phyloP scores from a whole-genome alignment of 2,113 vertebrate genomes.

The Cavia aperea region DNA sequence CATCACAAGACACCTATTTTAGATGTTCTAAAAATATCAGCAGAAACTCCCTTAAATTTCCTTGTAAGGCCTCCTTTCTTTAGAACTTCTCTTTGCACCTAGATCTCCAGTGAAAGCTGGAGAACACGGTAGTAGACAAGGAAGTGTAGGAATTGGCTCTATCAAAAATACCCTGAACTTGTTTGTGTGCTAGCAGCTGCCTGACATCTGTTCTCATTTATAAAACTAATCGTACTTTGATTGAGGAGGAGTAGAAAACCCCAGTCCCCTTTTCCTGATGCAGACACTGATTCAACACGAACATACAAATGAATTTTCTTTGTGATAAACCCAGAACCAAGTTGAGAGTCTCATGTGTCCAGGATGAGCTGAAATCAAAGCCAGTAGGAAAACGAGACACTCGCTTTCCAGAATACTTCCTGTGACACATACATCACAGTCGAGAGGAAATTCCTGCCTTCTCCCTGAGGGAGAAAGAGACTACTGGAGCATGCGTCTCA shows the following conservation, averaged over 20 bases:
- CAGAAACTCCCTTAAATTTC: constrained; percentile 32
- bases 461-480: background rate
- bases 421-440: background rate
- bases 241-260: background rate
- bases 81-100: background rate
- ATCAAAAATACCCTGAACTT: background rate
- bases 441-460: background rate
- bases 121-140: background rate
- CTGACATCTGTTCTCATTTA: constrained; percentile 12
- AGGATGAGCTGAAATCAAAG: background rate
- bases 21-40: constrained; percentile 57
- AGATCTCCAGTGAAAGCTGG: background rate
- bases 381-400: background rate
- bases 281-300: background rate
- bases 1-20: constrained; percentile 51
- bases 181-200: background rate
- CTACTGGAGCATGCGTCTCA: background rate
- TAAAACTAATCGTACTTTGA: background rate
- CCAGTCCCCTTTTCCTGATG: background rate
- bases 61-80: constrained; percentile 39
- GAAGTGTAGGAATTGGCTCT: background rate
- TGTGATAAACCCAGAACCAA: background rate
- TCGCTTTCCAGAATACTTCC: background rate
- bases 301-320: background rate
- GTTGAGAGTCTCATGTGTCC: background rate